A percentile compares a stretch with the other conserved stretches of the same genome.
phyloP scores from a whole-genome alignment of 2,113 vertebrate genomes.

The Cryptomyrus ogoouensis region DNA sequence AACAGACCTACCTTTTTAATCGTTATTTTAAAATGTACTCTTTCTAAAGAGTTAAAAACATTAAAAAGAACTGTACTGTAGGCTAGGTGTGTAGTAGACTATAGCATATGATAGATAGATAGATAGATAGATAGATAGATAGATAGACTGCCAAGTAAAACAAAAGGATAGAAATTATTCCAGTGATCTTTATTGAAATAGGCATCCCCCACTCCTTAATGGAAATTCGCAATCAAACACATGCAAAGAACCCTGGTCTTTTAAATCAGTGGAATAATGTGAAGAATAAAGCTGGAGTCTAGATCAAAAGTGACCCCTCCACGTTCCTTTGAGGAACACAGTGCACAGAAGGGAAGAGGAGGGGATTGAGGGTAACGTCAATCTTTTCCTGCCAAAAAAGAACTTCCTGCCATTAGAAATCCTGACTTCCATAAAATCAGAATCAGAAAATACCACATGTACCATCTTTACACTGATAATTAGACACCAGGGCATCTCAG shows the following conservation, averaged over 20 bases:
- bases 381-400: neutral
- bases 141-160: neutral
- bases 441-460: neutral
- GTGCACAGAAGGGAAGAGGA: neutral
- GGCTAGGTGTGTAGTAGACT: no score
- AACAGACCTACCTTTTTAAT: no score
- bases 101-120: neutral
- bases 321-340: neutral
- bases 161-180: constrained; percentile 3
- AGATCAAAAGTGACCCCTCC: constrained; percentile 16
- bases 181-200: constrained; percentile 14
- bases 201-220: neutral
- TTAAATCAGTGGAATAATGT: constrained; percentile 8
- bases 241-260: constrained; percentile 5
- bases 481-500: constrained; percentile 10
- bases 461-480: constrained; percentile 9
- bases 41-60: no score
- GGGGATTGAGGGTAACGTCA: neutral
- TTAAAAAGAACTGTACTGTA: no score
- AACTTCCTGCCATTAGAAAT: constrained; percentile 12
- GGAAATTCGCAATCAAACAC: constrained; percentile 1
- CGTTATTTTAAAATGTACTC: no score
- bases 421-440: constrained; percentile 12
- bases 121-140: neutral
- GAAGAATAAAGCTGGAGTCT: constrained; percentile 5